These are phyloP conservation scores for Pachypeltis micranthus DNA, from an alignment of 1,140 invertebrate species.

Conservation along the genomic window DNA sequence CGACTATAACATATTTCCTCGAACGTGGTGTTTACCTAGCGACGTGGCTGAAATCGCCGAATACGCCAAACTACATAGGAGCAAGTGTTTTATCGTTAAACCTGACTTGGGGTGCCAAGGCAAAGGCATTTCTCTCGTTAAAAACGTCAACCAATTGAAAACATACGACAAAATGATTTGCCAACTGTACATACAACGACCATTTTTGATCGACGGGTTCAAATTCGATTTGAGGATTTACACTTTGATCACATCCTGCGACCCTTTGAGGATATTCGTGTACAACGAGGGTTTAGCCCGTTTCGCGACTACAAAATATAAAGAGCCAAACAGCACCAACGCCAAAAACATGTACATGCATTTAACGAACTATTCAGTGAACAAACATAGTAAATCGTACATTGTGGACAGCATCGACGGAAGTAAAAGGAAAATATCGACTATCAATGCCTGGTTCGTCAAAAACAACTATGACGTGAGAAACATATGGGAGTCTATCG, in stretches of 20 bases:
- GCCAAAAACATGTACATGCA: constrained; percentile 86
- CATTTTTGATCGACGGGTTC: constrained; percentile 85
- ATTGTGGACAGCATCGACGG: constrained; percentile 61
- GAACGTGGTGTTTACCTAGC: constrained; percentile 86
- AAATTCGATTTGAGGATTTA: constrained; percentile 97
- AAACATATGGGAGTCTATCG: constrained; percentile 66
- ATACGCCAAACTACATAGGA: constrained; percentile 50
- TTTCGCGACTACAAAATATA: constrained; percentile 78
- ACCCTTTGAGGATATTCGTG: constrained; percentile 84
- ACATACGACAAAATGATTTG: constrained; percentile 75
- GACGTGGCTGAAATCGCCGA: constrained; percentile 50
- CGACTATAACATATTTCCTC: constrained; percentile 83
- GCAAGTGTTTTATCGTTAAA: constrained; percentile 76
- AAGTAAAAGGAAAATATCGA: constrained; percentile 51
- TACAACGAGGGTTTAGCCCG: constrained; percentile 90
- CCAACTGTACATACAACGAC: constrained; percentile 59
- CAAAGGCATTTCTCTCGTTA: constrained; percentile 71
- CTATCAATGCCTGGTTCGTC: constrained; percentile 12
- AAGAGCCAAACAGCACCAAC: constrained; percentile 64
- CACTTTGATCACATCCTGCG: constrained; percentile 83
- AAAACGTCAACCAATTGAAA: constrained; percentile 51
- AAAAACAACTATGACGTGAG: constrained; percentile 50
- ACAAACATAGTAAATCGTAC: constrained; percentile 77
- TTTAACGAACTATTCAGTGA: constrained; percentile 92
- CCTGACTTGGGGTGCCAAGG: constrained; percentile 79